Conservation (phyloP, 2,888 invertebrate genomes). For the Neoitamus cyanurus region DNA sequence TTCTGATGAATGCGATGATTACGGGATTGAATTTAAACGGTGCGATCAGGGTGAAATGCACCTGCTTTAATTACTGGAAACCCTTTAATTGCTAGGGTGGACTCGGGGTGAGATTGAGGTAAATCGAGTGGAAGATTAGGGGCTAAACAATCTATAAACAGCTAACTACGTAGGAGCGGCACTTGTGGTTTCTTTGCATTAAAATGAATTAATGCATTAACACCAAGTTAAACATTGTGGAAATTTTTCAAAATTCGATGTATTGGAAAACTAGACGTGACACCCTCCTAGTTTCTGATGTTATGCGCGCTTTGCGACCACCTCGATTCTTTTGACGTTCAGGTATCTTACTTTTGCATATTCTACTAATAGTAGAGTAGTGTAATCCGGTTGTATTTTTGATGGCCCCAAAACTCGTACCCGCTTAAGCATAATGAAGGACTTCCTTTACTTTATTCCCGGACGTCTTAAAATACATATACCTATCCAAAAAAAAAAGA, state of each 20-base stretch:
- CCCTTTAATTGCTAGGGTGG: constrained; percentile 41
- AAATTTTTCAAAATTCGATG: neutral
- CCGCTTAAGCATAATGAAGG: no score
- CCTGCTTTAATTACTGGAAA: constrained; percentile 45
- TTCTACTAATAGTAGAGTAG: no score
- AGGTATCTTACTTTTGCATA: no score
- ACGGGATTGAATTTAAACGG: constrained; percentile 44
- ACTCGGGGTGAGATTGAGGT: constrained; percentile 3
- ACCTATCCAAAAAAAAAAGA: no score
- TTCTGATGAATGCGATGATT: constrained; percentile 36
- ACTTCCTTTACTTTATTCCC: no score
- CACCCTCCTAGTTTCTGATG: no score
- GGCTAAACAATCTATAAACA: constrained; percentile 16
- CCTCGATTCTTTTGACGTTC: no score
- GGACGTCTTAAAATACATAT: no score
- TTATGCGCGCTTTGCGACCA: no score
- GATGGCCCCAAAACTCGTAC: no score
- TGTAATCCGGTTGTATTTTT: no score
- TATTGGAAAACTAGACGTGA: neutral
- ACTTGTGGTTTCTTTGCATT: neutral
- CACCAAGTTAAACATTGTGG: neutral
- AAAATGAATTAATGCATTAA: neutral
- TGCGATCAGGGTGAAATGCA: constrained; percentile 37
- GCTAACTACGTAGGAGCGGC: neutral
- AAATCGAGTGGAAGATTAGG: constrained; percentile 41